Evolutionary conservation across 2,888 invertebrate genomes (phyloP), one percentile per base, ranked within the genome.

Genomic region (Chrysolina haemoptera): DNA sequence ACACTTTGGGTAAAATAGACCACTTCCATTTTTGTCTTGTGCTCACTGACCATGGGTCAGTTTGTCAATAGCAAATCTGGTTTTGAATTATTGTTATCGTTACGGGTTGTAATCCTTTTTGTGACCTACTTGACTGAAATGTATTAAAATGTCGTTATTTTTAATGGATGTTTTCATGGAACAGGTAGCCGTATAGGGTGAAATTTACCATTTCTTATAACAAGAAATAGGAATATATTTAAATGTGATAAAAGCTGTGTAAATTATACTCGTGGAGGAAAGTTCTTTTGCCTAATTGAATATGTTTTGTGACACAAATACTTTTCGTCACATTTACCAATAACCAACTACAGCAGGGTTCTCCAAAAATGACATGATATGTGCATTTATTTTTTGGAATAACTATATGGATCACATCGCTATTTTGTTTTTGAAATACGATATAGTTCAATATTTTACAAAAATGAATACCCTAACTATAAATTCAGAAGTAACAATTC

Each of bases 31-130:
- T 48, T 55, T 59, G 73, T 80, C 76, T 78, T 79, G 79, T 82
- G 82, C 82, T 82, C 81, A 82, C 73, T 79, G 82, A 76, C 80
- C 81, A 79, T 64, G 80, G 82, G 83, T 83, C 83, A 83, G 67
- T 83, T 82, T 80, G 82, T 83, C 82, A 82, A 76, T 76, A 75
- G 40, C 35, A 41, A 67, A 62, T 68, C 40, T 55, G 65, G 68
- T 73, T 70, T 70, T 14, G 68, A 59, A 35, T 63, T 64, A 64
- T 67, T 68, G 70, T 74, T 73, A 76, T 80, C 79, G 76, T 71
- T 77, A 70, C 74, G 74, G 76, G 70, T 73, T 69, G 71, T 77
- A 78, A 80, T 81, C 79, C 78, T 79, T 80, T 78, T 74, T 69
- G 78, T 80, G 79, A 75, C 73, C 70, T 73, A 81, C 80, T 82